Base-by-base conservation (phyloP, 1,140 invertebrate genomes). In the Nomia melanderi region DNA sequence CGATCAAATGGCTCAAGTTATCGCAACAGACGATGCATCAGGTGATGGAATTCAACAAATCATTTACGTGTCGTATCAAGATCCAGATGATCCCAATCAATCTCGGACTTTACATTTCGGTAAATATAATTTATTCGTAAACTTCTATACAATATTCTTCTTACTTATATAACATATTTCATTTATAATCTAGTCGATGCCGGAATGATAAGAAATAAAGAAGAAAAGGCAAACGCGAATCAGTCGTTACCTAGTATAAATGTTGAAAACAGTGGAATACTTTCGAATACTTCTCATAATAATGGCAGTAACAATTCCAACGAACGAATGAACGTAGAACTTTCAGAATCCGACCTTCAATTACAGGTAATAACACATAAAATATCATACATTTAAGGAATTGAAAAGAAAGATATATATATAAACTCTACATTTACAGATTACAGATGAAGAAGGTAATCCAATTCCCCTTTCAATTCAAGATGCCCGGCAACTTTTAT, bases 401-500 rank as follows among this genome's bases (percentile, higher is more conserved):
- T n/a, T 50, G 0, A 29, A 23, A 3, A 8, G 27, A n/a, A 47
- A 14, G 3, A 50, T n/a, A 54, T 47, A 44, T 29, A 44, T 54
- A 62, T 9, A 31, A 1, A 41, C n/a, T 11, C 31, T 6, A n/a
- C 71, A 57, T 53, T 87, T 83, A 20, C 88, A 95, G 93, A 93
- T 96, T 33, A 94, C 94, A 5, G 95, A 95, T 89, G 93, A 94
- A 78, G 93, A 94, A 65, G 95, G 95, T 17, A 95, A 95, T 89
- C 93, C 94, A 9, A 92, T 96, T 39, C 94, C 94, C 67, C 93
- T 96, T 77, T 95, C 95, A 0, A 94, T 95, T 79, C 93, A 94
- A 83, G 94, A 96, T 86, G 95, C 95, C 11, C 89, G 92, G 70
- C 91, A 93, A 44, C 87, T 94, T 76, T 77, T 94, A 23, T 91